phyloP scores from a whole-genome alignment of 2,113 vertebrate genomes.

The Parotia lawesii region DNA sequence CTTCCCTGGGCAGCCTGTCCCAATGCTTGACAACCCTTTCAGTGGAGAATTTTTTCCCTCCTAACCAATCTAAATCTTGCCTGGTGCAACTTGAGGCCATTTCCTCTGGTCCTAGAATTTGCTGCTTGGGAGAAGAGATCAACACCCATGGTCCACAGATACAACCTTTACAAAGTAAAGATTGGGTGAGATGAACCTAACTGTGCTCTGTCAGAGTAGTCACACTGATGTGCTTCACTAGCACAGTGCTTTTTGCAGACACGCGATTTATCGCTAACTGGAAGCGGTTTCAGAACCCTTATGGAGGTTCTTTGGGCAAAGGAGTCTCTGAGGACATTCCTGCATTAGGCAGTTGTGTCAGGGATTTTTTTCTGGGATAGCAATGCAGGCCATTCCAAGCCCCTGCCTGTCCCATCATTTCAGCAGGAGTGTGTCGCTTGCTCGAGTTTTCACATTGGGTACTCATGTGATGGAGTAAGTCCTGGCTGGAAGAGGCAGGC shows the following conservation, averaged over 20 bases:
- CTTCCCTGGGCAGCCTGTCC: background rate
- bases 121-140: background rate
- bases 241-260: background rate
- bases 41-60: background rate
- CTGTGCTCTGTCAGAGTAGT: background rate
- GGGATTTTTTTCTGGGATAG: background rate
- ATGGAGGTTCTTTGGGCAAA: background rate
- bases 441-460: accelerated
- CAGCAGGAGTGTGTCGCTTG: background rate
- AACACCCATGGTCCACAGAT: background rate
- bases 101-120: background rate
- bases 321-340: background rate
- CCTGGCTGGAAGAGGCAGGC: background rate
- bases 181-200: background rate
- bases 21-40: background rate
- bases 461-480: accelerated
- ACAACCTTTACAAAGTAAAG: background rate
- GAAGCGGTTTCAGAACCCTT: background rate
- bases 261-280: background rate
- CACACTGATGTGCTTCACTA: background rate
- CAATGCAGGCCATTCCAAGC: background rate
- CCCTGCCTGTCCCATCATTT: background rate
- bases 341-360: background rate
- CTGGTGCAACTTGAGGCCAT: background rate
- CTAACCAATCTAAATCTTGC: background rate